Conservation (phyloP, 2,113 vertebrate species). For the Sylvia atricapilla region DNA sequence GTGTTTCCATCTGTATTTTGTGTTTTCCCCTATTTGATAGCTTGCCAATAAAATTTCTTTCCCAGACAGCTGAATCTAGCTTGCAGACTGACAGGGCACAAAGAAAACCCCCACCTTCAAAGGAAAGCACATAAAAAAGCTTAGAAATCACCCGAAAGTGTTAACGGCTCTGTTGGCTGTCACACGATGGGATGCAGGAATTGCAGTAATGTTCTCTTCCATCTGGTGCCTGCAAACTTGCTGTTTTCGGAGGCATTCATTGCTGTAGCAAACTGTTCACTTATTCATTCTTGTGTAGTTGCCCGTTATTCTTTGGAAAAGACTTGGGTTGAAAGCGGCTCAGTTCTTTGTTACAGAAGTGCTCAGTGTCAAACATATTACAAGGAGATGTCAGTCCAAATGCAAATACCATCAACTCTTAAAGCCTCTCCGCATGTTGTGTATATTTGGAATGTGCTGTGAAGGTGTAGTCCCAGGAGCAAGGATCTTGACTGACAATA, state of each 20-base stretch:
- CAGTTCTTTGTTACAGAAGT: constrained; percentile 38
- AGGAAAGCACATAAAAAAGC: constrained; percentile 45
- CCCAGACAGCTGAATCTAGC: constrained; percentile 25
- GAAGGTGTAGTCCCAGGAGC: constrained; percentile 55
- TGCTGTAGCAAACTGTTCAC: constrained; percentile 61
- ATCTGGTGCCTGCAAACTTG: constrained; percentile 63
- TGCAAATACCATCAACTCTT: constrained; percentile 35
- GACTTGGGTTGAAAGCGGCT: neutral
- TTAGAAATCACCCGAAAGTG: constrained; percentile 60
- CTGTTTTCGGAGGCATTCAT: constrained; percentile 53
- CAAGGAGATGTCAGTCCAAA: constrained; percentile 50
- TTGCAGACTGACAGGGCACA: constrained; percentile 42
- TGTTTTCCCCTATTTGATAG: neutral
- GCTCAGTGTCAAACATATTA: constrained; percentile 40
- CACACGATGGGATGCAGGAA: constrained; percentile 57
- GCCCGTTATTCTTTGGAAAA: constrained; percentile 53
- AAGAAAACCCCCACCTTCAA: neutral
- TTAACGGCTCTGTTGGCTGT: constrained; percentile 64
- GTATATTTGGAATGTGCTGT: constrained; percentile 40
- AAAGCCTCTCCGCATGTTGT: constrained; percentile 6
- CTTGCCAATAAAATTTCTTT: constrained; percentile 42
- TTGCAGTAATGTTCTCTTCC: constrained; percentile 63
- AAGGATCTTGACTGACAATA: constrained; percentile 54
- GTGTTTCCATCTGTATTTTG: constrained; percentile 28
- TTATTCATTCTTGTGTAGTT: constrained; percentile 56